Base-by-base conservation (phyloP, 2,113 vertebrate genomes). In the Tichodroma muraria region DNA sequence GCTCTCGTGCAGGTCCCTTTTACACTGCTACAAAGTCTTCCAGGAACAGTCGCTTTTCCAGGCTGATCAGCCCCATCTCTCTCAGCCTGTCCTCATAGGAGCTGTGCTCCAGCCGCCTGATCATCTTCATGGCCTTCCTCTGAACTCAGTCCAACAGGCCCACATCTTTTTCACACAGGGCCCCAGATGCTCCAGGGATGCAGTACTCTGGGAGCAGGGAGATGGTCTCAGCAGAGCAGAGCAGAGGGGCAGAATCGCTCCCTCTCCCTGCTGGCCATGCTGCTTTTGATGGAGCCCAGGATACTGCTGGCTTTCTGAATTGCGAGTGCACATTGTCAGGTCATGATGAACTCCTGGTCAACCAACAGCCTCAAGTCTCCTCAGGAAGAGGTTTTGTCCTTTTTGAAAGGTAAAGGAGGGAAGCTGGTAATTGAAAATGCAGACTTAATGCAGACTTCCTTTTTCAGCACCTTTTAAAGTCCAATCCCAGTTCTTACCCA, bases 291-390 rank as follows among this genome's bases (percentile, higher is more conserved):
- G 54, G n/a, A 54, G 38, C 11, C 21, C 47, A 35, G 30, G 69
- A 40, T 13, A 53, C 8, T 0, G 0, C 0, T 54, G n/a, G 17
- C 20, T 40, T 31, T 15, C 14, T 8, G 5, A 63, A 10, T 4
- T 69, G 11, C 1, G 15, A 60, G 20, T 6, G 17, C n/a, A 13
- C 12, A 1, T 11, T 42, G 6, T 15, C 1, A 0, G 13, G 33
- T 45, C 40, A 15, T 8, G 12, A 6, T 28, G 40, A 40, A 3
- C 15, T 40, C 44, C n/a, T 7, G 11, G 20, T 27, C 21, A 68
- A 40, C 3, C 45, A 61, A 31, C 21, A 60, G 11, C 40, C 12
- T 54, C 54, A 14, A 8, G 8, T 33, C 31, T 35, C 47, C 47
- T 56, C 49, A 82, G 30, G 7, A 30, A 49, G 12, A 33, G 10